Evolutionary conservation across 2,888 invertebrate genomes (phyloP).

Genomic region (Dusona sp.): DNA sequence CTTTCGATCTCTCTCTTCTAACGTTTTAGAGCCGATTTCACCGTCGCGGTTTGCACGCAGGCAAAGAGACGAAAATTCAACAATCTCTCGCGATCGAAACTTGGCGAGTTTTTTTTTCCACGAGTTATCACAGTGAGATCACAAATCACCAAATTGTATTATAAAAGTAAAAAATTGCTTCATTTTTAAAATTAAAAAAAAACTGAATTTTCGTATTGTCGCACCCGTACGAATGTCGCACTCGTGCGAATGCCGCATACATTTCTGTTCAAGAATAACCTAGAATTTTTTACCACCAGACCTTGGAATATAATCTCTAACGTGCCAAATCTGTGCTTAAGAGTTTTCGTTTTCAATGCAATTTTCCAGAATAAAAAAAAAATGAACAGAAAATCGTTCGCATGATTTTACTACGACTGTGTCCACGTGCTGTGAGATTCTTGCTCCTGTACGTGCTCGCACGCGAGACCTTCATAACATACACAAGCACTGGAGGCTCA

Average conservation of each 20-base stretch:
- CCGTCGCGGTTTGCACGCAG: slow-evolving; percentile 62
- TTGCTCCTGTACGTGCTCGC: slow-evolving; percentile 50
- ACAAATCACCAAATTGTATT: background rate
- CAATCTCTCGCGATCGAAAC: slow-evolving; percentile 42
- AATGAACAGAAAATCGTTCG: slow-evolving; percentile 34
- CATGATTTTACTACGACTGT: slow-evolving; percentile 2
- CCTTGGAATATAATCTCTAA: background rate
- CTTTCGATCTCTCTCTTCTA: slow-evolving; percentile 37
- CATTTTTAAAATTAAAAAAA: background rate
- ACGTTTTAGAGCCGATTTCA: slow-evolving; percentile 47
- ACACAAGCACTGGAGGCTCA: slow-evolving; percentile 2
- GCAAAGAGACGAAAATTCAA: slow-evolving; percentile 43
- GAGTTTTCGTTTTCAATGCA: background rate
- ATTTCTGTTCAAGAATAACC: background rate
- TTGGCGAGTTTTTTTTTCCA: slow-evolving; percentile 41
- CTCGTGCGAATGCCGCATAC: background rate
- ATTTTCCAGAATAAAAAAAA: background rate
- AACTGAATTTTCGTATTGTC: background rate
- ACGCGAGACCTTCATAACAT: slow-evolving; percentile 42
- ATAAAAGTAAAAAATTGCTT: background rate
- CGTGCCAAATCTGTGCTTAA: background rate
- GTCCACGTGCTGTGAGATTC: slow-evolving; percentile 46
- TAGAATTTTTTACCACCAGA: background rate
- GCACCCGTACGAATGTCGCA: background rate
- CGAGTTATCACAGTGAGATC: background rate